Percentiles rank a stretch among this genome's conserved stretches.
These are phyloP conservation scores for pig (Sus scrofa) DNA, from an alignment of 2,113 vertebrate genomes.

Conservation along the genomic window DNA sequence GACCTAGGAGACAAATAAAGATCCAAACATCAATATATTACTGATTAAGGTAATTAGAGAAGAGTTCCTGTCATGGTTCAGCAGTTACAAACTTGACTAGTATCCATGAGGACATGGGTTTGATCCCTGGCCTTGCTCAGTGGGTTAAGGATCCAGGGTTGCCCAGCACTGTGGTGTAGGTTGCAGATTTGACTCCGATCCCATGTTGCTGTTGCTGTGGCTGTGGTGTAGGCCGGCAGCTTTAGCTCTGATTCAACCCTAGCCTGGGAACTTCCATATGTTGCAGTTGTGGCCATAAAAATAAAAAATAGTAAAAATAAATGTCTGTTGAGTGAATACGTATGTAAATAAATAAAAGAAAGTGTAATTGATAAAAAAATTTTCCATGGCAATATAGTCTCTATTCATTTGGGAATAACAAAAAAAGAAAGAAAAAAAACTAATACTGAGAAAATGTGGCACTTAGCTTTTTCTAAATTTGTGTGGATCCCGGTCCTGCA, in stretches of 20 bases:
- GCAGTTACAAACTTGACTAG: too few relatives aligned
- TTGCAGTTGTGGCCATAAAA: too few relatives aligned
- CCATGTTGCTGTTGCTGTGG: too few relatives aligned
- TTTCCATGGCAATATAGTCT: background rate
- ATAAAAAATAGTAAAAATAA: background rate
- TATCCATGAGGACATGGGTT: too few relatives aligned
- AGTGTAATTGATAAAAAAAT: constrained; percentile 2
- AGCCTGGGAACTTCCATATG: too few relatives aligned
- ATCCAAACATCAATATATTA: background rate
- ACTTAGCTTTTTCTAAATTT: constrained; percentile 15
- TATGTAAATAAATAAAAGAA: background rate
- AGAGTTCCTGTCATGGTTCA: too few relatives aligned
- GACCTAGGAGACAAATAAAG: background rate
- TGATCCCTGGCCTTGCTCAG: too few relatives aligned
- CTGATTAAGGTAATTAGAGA: background rate
- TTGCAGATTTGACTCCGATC: too few relatives aligned
- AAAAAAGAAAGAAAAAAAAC: background rate
- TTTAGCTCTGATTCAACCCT: too few relatives aligned
- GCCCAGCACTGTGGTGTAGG: too few relatives aligned
- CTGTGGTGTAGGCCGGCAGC: too few relatives aligned
- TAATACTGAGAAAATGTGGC: background rate
- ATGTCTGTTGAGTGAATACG: background rate
- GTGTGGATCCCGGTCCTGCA: background rate
- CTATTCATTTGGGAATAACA: background rate
- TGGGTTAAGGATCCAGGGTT: too few relatives aligned